phyloP scores from a whole-genome alignment of 2,113 vertebrate species.

The Microcebus murinus region DNA sequence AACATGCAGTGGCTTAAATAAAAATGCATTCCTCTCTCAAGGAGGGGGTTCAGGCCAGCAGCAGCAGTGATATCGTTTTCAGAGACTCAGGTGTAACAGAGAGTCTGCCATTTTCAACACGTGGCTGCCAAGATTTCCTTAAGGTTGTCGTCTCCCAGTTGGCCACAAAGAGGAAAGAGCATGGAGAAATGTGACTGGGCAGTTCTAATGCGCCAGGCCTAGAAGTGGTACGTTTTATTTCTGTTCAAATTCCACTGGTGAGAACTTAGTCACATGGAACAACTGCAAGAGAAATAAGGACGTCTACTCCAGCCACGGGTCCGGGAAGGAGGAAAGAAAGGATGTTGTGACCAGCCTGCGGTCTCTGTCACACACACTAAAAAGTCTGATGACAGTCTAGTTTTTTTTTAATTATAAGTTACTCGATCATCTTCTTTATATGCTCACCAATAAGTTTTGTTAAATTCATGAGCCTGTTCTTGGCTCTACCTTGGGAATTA shows the following conservation, averaged over 20 bases:
- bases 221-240: background rate
- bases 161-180: background rate
- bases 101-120: background rate
- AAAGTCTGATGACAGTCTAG: background rate
- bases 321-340: background rate
- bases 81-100: background rate
- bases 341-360: too few species aligned
- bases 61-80: background rate
- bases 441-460: background rate
- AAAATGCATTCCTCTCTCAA: background rate
- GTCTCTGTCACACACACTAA: background rate
- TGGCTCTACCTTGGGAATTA: background rate
- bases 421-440: background rate
- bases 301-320: background rate
- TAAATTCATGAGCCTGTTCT: background rate
- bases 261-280: background rate
- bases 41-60: background rate
- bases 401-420: background rate
- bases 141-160: background rate
- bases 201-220: background rate
- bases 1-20: background rate
- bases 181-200: background rate
- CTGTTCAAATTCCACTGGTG: background rate
- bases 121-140: background rate
- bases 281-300: background rate